Percentiles rank a stretch among this genome's conserved stretches.
Evolutionary conservation across 1,140 invertebrate genomes (phyloP).

Genomic region (Coelopa frigida): DNA sequence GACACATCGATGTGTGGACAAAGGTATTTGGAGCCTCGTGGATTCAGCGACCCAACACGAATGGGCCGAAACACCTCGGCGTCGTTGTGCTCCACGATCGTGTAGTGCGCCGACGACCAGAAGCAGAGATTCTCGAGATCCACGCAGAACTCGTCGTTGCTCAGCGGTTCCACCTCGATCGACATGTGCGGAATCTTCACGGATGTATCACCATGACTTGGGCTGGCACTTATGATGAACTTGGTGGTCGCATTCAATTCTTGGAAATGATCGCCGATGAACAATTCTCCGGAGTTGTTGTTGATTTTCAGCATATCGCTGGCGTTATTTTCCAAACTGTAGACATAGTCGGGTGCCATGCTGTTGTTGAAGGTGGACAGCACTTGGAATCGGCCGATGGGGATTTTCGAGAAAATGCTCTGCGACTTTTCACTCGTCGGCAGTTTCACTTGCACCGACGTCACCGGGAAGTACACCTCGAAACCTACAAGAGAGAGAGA

Average conservation of each 20-base stretch:
- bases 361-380: conserved; percentile 23
- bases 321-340: conserved; percentile 33
- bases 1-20: conserved; percentile 23
- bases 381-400: conserved; percentile 39
- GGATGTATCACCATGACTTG: background rate
- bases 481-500: conserved; percentile 19
- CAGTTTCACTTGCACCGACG: conserved; percentile 34
- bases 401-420: conserved; percentile 41
- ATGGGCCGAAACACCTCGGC: conserved; percentile 21
- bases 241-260: conserved; percentile 18
- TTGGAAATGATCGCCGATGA: conserved; percentile 30
- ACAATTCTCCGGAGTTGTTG: conserved; percentile 31
- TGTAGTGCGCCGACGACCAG: conserved; percentile 31
- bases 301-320: conserved; percentile 31
- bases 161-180: conserved; percentile 25
- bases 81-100: conserved; percentile 22
- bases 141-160: conserved; percentile 23
- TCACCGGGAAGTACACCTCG: conserved; percentile 40
- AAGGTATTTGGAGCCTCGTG: conserved; percentile 31
- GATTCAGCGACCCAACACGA: conserved; percentile 26
- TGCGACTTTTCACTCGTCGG: conserved; percentile 40
- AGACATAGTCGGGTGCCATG: conserved; percentile 29
- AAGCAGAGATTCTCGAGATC: conserved; percentile 40
- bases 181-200: conserved; percentile 26
- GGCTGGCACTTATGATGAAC: conserved; percentile 24